Percentiles rank a stretch among this genome's conserved stretches.
Conservation (phyloP, 1,140 invertebrate species). For the Paraescarpia echinospica region DNA sequence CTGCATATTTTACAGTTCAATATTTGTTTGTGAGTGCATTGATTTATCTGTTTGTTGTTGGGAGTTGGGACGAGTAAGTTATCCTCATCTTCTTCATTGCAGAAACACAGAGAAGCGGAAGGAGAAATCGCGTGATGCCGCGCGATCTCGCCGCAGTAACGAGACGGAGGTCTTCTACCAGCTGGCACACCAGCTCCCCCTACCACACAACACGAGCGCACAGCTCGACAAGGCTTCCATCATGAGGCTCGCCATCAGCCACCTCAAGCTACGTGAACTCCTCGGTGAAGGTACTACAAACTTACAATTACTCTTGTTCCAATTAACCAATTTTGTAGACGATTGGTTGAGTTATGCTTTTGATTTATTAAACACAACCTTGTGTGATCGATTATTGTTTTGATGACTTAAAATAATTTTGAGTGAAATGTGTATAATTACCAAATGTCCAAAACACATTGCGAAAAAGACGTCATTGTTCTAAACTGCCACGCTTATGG, state of each 20-base stretch:
- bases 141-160: slow-evolving; percentile 89
- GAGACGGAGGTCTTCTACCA: slow-evolving; percentile 98
- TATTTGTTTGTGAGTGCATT: too few species aligned
- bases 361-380: too few species aligned
- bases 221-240: slow-evolving; percentile 98
- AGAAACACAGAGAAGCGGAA: slow-evolving; percentile 68
- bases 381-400: too few species aligned
- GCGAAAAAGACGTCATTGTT: too few species aligned
- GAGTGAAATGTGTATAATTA: too few species aligned
- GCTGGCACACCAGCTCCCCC: slow-evolving; percentile 91
- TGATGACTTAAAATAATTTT: too few species aligned
- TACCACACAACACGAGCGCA: slow-evolving; percentile 88
- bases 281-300: slow-evolving; percentile 39
- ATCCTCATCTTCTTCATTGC: slow-evolving; percentile 23
- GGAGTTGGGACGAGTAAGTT: too few species aligned
- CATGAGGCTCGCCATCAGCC: slow-evolving; percentile 94
- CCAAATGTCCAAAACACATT: too few species aligned
- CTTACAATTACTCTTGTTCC: neutral
- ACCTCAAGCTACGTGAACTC: slow-evolving; percentile 78
- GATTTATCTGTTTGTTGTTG: too few species aligned
- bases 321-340: neutral
- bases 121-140: slow-evolving; percentile 95
- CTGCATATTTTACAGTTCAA: too few species aligned
- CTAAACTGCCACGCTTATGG: too few species aligned
- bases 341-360: neutral